Evolutionary conservation across 2,797 vertebrate genomes (phyloP), one percentile per base, ranked within the genome.

Genomic region (Sebastes vulpes): DNA sequence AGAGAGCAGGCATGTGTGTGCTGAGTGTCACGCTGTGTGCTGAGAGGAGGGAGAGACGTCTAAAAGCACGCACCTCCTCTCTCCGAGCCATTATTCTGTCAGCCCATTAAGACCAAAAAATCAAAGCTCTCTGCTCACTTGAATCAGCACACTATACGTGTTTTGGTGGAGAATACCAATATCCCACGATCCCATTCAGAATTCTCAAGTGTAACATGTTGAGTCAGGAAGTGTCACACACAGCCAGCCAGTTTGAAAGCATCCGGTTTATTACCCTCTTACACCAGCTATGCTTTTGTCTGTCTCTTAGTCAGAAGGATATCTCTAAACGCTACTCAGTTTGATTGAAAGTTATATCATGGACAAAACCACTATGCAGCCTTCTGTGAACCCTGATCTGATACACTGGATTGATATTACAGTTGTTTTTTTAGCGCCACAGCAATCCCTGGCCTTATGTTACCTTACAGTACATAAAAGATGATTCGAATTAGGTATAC

Each of bases 61-160:
- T 63, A 42, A 76, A 82, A 63, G 58, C 66, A 38, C 4, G 11
- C 25, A 38, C 79, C 58, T 79, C 64, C 35, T 56, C 67, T 59
- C 61, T 81, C 14, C 2, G 32, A 66, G 48, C 63, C 32, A 75
- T 73, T 73, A 82, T 79, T 81, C 52, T 8, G 23, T 73, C 57
- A 73, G 28, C 61, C 61, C 60, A 53, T 83, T 81, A 70, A 80
- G 64, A 50, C 29, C n/a, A 56, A 67, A 83, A 75, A 80, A 72
- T 82, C 64, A 77, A 70, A 75, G 59, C 72, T 57, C 35, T 57
- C 35, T 54, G 66, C 54, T 61, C 42, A 70, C 75, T 64, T 4
- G 8, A 65, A 68, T 77, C 42, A 82, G 70, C 59, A 63, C 32
- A 38, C 32, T 25, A 11, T 14, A 12, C 18, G 28, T 72, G 76